Conservation (phyloP, 2,888 invertebrate genomes). For the Drosophila robusta region DNA sequence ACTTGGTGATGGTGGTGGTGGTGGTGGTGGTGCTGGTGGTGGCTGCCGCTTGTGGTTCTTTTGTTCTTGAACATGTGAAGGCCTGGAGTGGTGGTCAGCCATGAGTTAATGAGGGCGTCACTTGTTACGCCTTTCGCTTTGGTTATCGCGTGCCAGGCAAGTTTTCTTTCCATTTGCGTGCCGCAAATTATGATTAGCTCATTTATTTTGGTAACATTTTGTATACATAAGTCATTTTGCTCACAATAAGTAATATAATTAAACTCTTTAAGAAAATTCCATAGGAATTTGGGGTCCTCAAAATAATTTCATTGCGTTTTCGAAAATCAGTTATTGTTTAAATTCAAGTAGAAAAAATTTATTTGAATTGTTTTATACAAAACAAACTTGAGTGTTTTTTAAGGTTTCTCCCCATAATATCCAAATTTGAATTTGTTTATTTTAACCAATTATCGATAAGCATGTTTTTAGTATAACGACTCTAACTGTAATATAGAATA, state of each 20-base stretch:
- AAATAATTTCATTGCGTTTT: neutral
- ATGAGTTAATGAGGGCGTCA: slow-evolving; percentile 39
- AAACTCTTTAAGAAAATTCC: slow-evolving; percentile 5
- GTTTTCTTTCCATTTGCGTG: slow-evolving; percentile 59
- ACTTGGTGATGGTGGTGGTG: slow-evolving; percentile 2
- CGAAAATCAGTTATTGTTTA: neutral
- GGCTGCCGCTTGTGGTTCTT: slow-evolving; percentile 1
- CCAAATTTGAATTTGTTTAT: too few relatives aligned
- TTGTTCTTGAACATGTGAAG: slow-evolving; percentile 21
- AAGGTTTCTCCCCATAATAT: too few relatives aligned
- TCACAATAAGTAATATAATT: slow-evolving; percentile 15
- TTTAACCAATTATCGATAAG: neutral
- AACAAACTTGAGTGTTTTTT: too few relatives aligned
- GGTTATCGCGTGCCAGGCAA: slow-evolving; percentile 32
- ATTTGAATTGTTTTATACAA: neutral
- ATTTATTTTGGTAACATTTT: slow-evolving; percentile 48
- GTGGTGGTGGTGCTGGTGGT: neutral
- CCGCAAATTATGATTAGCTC: slow-evolving; percentile 64
- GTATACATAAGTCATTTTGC: slow-evolving; percentile 29
- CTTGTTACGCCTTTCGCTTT: slow-evolving; percentile 64
- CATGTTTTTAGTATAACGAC: neutral
- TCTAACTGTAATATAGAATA: neutral
- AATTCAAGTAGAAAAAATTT: neutral
- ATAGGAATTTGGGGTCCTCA: neutral
- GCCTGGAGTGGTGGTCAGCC: slow-evolving; percentile 36